Base-by-base conservation (phyloP, 2,797 vertebrate species). In the Champsocephalus gunnari region DNA sequence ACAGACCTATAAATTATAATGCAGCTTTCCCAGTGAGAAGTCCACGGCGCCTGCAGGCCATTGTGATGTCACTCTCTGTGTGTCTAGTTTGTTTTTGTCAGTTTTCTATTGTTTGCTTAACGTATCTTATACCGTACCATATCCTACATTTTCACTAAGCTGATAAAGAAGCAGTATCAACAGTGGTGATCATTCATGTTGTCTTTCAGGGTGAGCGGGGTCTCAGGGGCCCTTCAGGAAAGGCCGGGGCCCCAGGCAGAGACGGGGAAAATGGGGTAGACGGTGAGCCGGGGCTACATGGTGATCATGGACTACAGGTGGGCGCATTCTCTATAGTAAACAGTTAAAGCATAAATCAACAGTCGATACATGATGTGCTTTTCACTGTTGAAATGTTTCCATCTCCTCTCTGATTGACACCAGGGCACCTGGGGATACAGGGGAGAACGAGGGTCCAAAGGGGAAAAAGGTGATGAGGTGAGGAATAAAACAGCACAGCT, bases 401-500 rank as follows among this genome's bases (percentile, higher is more conserved):
- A 19, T 73, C 43, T 70, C 24, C 24, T 64, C 7, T 75, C 6
- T 67, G 2, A 12, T 47, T 67, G 66, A 73, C 63, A 7, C 3
- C 88, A 98, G 97, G 97, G 97, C 5, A 89, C 77, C 0, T 95
- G 95, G 87, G 97, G 97, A 21, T 96, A 96, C 91, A 94, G 94
- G 73, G 97, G 97, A 2, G 96, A 97, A 58, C 91, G 86, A 12
- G 97, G 96, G 11, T 82, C 89, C 47, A 73, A 90, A 72, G 97
- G 97, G 0, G 96, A 97, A 71, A 95, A 94, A 72, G 97, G 97
- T 56, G 97, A 97, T 16, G 96, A 97, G 95, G 97, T 98, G 77
- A 95, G 94, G 3, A 75, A 49, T 47, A 9, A 66, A 55, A 63
- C 17, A 1, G 48, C 44, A 66, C 44, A 60, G 63, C 43, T 75